These are phyloP conservation scores for Schizaphis graminum DNA, from an alignment of 2,888 invertebrate species.

Conservation along the genomic window DNA sequence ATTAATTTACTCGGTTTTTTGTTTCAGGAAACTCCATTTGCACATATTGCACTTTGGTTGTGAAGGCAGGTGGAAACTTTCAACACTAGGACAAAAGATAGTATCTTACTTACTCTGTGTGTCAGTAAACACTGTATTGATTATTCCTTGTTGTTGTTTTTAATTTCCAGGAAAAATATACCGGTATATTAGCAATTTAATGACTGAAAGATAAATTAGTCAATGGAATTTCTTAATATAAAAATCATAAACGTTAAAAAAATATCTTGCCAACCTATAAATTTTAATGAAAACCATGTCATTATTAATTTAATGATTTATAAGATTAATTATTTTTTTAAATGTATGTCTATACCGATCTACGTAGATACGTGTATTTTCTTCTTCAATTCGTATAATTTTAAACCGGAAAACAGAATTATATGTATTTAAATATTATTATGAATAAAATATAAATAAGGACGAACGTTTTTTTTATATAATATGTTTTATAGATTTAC, in stretches of 20 bases:
- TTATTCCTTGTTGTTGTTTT: neutral
- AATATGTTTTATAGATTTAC: conserved; percentile 29
- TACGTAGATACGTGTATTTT: neutral
- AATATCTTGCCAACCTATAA: conserved; percentile 63
- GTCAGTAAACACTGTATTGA: neutral
- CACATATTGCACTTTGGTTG: conserved; percentile 97
- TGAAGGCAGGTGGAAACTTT: conserved; percentile 90
- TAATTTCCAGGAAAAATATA: conserved; percentile 48
- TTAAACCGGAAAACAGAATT: neutral
- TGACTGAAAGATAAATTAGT: conserved; percentile 53
- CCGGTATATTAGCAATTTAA: conserved; percentile 33
- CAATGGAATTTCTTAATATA: conserved; percentile 44
- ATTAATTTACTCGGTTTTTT: conserved; percentile 56
- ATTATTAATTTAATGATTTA: conserved; percentile 55
- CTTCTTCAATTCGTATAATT: neutral
- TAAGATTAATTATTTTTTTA: conserved; percentile 44
- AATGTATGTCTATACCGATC: neutral
- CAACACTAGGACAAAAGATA: conserved; percentile 58
- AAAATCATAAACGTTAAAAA: conserved; percentile 41
- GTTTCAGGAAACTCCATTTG: conserved; percentile 92
- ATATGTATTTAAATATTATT: conserved; percentile 13
- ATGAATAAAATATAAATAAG: conserved; percentile 47
- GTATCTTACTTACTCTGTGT: neutral
- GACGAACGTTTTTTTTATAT: conserved; percentile 39
- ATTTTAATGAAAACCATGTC: conserved; percentile 56